phyloP scores from a whole-genome alignment of 2,888 invertebrate species.

The Serrognathus titanus region DNA sequence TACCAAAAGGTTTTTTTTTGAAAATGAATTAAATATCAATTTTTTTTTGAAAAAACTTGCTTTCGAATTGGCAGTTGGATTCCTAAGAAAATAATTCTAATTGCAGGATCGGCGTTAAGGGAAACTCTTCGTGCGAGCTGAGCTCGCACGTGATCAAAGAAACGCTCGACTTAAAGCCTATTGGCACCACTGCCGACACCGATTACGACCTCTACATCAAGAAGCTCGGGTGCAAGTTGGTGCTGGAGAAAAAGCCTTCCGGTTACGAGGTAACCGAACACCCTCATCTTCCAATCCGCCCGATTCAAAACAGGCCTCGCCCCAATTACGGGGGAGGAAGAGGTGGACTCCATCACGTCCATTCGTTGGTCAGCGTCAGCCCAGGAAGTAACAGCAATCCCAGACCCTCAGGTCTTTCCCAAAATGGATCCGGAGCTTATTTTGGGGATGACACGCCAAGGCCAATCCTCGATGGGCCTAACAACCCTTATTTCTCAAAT shows the following conservation, averaged over 20 bases:
- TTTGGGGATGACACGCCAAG: background rate
- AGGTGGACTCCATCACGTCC: background rate
- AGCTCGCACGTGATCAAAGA: constrained; percentile 51
- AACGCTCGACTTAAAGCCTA: constrained; percentile 50
- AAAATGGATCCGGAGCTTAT: background rate
- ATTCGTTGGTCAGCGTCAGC: background rate
- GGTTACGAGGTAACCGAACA: background rate
- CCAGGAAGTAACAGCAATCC: background rate
- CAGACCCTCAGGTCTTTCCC: background rate
- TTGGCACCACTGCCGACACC: constrained; percentile 55
- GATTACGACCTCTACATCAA: constrained; percentile 63
- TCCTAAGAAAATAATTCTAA: constrained; percentile 6
- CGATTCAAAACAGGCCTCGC: constrained; percentile 11
- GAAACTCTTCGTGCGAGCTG: constrained; percentile 61
- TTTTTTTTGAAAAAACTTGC: too few species aligned
- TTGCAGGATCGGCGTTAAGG: constrained; percentile 57
- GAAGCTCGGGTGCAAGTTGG: constrained; percentile 51
- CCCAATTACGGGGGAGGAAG: constrained; percentile 20
- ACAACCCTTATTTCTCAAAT: background rate
- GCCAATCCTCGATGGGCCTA: constrained; percentile 7
- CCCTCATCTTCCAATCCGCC: background rate
- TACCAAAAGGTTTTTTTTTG: too few species aligned
- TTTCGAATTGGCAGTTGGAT: too few species aligned
- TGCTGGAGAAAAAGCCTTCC: constrained; percentile 26
- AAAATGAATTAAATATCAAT: too few species aligned